Evolutionary conservation across 2,797 vertebrate genomes (phyloP).

Genomic region (Hybognathus amarus): DNA sequence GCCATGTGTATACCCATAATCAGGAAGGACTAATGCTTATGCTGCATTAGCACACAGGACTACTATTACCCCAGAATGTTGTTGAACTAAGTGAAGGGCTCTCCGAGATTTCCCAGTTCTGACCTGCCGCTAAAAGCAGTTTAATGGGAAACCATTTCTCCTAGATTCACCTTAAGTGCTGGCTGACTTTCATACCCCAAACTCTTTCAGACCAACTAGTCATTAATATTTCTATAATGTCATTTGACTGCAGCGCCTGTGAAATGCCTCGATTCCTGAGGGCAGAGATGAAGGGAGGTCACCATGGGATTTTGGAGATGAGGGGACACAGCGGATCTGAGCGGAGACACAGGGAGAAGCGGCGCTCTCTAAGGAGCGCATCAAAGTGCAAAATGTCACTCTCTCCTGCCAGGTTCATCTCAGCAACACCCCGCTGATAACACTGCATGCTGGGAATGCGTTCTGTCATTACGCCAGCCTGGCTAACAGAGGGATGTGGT

Average conservation of each 20-base stretch:
- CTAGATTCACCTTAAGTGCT: constrained; percentile 37
- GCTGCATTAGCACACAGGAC: constrained; percentile 37
- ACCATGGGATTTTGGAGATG: constrained; percentile 20
- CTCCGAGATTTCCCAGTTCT: constrained; percentile 36
- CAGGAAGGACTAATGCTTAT: constrained; percentile 25
- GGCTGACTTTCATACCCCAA: constrained; percentile 23
- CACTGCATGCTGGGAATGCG: constrained; percentile 28
- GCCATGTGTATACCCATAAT: background rate
- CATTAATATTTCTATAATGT: constrained; percentile 40
- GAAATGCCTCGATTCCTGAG: background rate
- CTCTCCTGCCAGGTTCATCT: constrained; percentile 33
- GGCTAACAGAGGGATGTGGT: constrained; percentile 2
- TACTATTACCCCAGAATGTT: constrained; percentile 36
- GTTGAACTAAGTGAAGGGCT: constrained; percentile 38
- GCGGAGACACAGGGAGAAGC: background rate
- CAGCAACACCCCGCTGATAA: background rate
- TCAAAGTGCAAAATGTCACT: constrained; percentile 38
- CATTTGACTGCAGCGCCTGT: constrained; percentile 19
- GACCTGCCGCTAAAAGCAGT: constrained; percentile 38
- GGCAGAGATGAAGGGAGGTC: constrained; percentile 36
- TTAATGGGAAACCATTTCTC: constrained; percentile 45
- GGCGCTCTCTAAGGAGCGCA: constrained; percentile 31
- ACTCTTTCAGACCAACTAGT: constrained; percentile 27
- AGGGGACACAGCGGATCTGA: background rate
- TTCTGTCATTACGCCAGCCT: constrained; percentile 29